Percentiles rank a stretch among this genome's conserved stretches.
phyloP scores from a whole-genome alignment of 2,888 invertebrate genomes.

The Drosophila dives region DNA sequence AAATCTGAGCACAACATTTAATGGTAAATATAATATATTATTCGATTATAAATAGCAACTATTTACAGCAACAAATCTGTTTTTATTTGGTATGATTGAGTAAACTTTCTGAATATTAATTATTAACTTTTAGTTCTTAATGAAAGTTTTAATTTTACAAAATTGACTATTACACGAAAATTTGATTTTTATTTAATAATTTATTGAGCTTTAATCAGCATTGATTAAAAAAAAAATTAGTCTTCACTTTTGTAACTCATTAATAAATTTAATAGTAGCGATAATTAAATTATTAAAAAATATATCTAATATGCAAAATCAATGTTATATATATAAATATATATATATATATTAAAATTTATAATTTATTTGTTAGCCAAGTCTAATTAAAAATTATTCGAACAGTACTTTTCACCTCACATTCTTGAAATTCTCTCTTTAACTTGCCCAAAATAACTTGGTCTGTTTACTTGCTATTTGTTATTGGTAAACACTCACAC shows the following conservation, averaged over 20 bases:
- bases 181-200: neutral
- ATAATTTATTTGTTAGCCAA: neutral
- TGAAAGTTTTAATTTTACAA: too few relatives aligned
- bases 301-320: neutral
- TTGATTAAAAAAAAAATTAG: neutral
- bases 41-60: neutral
- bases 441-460: neutral
- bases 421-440: neutral
- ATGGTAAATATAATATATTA: neutral
- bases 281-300: neutral
- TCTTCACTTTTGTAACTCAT: neutral
- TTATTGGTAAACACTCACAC: slow-evolving; percentile 6
- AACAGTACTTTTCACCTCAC: neutral
- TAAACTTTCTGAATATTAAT: neutral
- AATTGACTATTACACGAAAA: neutral
- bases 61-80: neutral
- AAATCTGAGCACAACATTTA: slow-evolving; percentile 7
- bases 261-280: neutral
- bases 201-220: neutral
- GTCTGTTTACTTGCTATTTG: slow-evolving; percentile 14
- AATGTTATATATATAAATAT: neutral
- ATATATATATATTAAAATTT: neutral
- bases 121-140: neutral
- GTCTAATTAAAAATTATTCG: neutral
- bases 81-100: neutral